Evolutionary conservation across 2,113 vertebrate species (phyloP).

Genomic region (Thryonomys swinderianus): DNA sequence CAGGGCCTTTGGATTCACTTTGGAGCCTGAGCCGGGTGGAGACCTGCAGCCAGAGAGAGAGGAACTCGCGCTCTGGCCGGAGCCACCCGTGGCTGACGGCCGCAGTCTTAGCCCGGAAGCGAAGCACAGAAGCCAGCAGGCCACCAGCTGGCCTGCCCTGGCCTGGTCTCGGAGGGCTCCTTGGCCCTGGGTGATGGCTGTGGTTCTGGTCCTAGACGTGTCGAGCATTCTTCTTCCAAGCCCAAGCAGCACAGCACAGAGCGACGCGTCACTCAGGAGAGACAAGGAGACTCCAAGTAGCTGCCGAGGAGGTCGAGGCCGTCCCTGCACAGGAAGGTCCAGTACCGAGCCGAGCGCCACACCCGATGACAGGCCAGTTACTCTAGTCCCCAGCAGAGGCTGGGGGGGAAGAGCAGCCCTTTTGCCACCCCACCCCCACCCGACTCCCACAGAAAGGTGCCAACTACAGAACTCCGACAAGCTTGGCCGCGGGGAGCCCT

Average conservation of each 20-base stretch:
- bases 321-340: too few species aligned
- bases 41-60: not conserved
- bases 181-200: too few species aligned
- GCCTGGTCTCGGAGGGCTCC: not conserved
- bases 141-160: not conserved
- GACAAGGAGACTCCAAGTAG: not conserved
- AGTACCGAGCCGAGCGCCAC: not conserved
- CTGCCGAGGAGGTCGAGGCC: not conserved
- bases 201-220: not conserved
- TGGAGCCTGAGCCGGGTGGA: not conserved
- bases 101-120: not conserved
- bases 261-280: not conserved
- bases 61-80: not conserved
- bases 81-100: not conserved
- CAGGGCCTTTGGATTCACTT: not conserved
- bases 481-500: not conserved
- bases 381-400: not conserved
- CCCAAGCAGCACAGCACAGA: not conserved
- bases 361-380: not conserved
- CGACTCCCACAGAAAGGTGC: not conserved
- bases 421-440: not conserved
- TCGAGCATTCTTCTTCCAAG: not conserved
- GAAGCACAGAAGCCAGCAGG: not conserved
- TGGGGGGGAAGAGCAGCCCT: not conserved
- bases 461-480: not conserved